Evolutionary conservation across 2,797 vertebrate genomes (phyloP).

Genomic region (Onychomys leucogaster): DNA sequence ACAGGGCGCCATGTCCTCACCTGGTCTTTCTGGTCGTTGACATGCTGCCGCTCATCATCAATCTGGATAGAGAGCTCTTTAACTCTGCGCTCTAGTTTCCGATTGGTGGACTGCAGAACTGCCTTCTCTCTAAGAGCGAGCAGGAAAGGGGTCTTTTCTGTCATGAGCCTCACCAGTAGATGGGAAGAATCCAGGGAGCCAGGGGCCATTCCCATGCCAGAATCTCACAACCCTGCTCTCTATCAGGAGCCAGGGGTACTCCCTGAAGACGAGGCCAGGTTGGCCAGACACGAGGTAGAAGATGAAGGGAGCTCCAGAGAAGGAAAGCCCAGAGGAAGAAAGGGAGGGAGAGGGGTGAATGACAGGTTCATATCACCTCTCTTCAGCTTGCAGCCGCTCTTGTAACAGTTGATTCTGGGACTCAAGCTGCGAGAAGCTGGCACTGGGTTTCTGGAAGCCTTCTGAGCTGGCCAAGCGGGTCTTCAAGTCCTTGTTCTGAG

Average conservation of each 20-base stretch:
- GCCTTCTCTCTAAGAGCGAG: conserved; percentile 91
- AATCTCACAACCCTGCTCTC: conserved; percentile 13
- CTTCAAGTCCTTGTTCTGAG: conserved; percentile 95
- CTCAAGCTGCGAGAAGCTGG: conserved; percentile 93
- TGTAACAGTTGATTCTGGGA: conserved; percentile 93
- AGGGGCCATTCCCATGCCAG: neutral
- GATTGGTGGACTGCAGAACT: conserved; percentile 90
- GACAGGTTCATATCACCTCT: conserved; percentile 88
- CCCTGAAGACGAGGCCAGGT: neutral
- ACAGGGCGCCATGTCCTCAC: conserved; percentile 78
- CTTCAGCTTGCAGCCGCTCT: conserved; percentile 92
- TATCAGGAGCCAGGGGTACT: neutral
- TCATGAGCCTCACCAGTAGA: neutral
- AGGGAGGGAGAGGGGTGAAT: neutral
- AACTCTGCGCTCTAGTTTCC: conserved; percentile 95
- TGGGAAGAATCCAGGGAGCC: neutral
- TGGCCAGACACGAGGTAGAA: neutral
- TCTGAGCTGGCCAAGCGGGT: conserved; percentile 92
- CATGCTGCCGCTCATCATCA: conserved; percentile 94
- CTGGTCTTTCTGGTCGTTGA: conserved; percentile 96
- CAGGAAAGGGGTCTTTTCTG: neutral
- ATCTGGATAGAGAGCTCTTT: conserved; percentile 95
- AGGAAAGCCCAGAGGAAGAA: neutral
- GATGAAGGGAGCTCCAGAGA: neutral
- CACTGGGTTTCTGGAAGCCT: conserved; percentile 91